phyloP scores from a whole-genome alignment of 2,888 invertebrate species.

The Trichogramma evanescens region DNA sequence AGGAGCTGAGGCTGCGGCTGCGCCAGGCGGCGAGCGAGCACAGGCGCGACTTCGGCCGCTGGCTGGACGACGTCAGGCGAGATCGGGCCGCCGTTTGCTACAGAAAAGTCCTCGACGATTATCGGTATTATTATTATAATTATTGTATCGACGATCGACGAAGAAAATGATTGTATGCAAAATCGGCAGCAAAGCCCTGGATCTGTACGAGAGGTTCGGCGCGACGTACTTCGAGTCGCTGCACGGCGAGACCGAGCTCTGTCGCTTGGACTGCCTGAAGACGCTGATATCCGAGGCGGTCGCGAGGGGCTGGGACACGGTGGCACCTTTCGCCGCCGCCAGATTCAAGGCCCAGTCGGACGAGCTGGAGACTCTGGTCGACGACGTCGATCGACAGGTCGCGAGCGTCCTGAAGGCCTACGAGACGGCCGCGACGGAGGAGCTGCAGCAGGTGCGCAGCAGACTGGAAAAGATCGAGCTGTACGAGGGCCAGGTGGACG shows the following conservation, averaged over 20 bases:
- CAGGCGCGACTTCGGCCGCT: slow-evolving; percentile 18
- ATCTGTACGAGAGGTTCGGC: too few species aligned
- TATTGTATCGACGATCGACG: not conserved
- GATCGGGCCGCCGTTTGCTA: slow-evolving; percentile 16
- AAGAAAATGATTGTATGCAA: too few species aligned
- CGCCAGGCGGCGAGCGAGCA: slow-evolving; percentile 10
- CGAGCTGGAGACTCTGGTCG: not conserved
- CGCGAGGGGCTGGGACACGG: slow-evolving; percentile 9
- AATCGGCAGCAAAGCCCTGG: too few species aligned
- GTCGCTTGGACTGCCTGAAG: slow-evolving; percentile 15
- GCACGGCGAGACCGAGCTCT: slow-evolving; percentile 19
- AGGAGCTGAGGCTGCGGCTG: slow-evolving; percentile 22
- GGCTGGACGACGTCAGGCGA: slow-evolving; percentile 22
- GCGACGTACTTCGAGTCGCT: slow-evolving; percentile 17
- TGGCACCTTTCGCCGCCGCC: slow-evolving; percentile 11
- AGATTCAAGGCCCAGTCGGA: slow-evolving; percentile 14
- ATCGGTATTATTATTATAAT: not conserved
- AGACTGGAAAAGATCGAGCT: slow-evolving; percentile 9
- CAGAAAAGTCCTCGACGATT: slow-evolving; percentile 9
- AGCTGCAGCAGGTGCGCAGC: slow-evolving; percentile 10
- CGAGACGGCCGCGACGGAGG: slow-evolving; percentile 12
- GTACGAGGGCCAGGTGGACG: not conserved
- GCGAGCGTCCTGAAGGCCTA: slow-evolving; percentile 18
- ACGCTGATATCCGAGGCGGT: slow-evolving; percentile 12
- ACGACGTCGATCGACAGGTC: not conserved